phyloP scores from a whole-genome alignment of 1,140 invertebrate species.

The Teleogryllus occipitalis region DNA sequence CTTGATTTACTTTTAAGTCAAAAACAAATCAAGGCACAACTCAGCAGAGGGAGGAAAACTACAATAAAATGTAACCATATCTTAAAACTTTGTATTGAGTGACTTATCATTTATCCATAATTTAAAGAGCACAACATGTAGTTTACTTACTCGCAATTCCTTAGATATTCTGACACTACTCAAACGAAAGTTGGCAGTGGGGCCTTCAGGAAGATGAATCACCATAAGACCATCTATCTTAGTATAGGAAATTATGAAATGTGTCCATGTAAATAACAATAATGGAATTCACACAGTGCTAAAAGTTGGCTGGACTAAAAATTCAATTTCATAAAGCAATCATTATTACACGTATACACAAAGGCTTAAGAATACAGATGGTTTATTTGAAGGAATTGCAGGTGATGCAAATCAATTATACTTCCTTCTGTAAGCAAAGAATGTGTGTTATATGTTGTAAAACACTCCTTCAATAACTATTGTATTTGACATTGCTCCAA shows the following conservation, averaged over 20 bases:
- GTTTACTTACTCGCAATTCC: slow-evolving; percentile 46
- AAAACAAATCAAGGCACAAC: no score
- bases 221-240: slow-evolving; percentile 43
- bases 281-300: neutral
- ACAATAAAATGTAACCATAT: neutral
- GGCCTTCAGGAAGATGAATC: slow-evolving; percentile 90
- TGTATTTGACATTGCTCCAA: neutral
- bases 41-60: no score
- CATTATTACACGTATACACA: neutral
- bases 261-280: neutral
- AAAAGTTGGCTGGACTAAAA: neutral
- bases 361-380: neutral
- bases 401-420: no score
- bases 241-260: neutral
- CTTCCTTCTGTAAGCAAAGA: neutral
- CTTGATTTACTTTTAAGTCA: neutral
- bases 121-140: neutral
- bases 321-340: neutral
- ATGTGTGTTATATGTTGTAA: neutral
- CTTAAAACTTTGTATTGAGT: neutral
- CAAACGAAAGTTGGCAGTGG: slow-evolving; percentile 80
- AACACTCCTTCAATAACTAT: neutral
- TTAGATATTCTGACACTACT: slow-evolving; percentile 76
- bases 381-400: neutral
- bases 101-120: neutral